phyloP scores from a whole-genome alignment of 2,797 vertebrate genomes.

The Enteromius thamalakanensis region DNA sequence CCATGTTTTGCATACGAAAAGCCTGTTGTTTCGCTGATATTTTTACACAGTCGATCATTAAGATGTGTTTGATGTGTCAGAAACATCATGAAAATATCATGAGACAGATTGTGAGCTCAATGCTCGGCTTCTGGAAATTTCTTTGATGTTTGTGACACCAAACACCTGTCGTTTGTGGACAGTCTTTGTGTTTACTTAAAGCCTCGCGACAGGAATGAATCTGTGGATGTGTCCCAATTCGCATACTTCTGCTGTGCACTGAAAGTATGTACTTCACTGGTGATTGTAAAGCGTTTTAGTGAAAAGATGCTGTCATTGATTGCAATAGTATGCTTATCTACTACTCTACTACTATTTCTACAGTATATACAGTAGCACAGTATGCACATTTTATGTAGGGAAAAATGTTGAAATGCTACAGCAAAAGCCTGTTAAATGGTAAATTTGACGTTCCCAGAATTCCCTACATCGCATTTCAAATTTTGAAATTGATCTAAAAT shows the following conservation, averaged over 20 bases:
- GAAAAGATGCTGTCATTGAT: neutral
- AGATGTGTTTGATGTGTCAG: conserved; percentile 41
- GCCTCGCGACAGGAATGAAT: neutral
- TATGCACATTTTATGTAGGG: no score
- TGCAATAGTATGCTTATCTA: neutral
- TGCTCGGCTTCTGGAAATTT: conserved; percentile 26
- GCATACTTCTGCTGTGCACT: conserved; percentile 3
- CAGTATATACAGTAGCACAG: neutral
- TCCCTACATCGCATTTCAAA: no score
- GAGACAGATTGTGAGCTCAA: conserved; percentile 52
- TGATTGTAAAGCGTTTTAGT: neutral
- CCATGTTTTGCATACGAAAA: conserved; percentile 57
- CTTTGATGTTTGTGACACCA: conserved; percentile 56
- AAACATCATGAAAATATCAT: conserved; percentile 48
- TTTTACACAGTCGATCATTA: conserved; percentile 40
- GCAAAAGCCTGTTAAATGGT: no score
- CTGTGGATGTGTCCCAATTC: neutral
- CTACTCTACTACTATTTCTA: neutral
- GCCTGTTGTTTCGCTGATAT: conserved; percentile 14
- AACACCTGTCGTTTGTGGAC: conserved; percentile 43
- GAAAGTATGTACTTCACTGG: neutral
- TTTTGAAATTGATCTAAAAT: no score
- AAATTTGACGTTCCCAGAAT: no score
- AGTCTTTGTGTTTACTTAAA: conserved; percentile 9
- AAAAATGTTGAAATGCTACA: no score